Base-by-base conservation (phyloP, 2,113 vertebrate species). In the Cephalophus harveyi region DNA sequence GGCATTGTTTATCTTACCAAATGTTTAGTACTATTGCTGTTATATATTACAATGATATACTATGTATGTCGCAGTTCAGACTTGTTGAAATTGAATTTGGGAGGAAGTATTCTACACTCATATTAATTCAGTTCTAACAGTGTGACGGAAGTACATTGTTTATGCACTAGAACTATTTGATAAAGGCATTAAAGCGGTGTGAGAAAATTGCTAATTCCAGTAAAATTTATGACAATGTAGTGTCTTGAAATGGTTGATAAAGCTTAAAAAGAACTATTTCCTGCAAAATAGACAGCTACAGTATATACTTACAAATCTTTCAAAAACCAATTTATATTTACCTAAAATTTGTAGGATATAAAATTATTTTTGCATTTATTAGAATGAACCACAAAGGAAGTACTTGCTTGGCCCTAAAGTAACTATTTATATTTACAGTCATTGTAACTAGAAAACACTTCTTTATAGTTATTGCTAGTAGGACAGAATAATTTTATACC, bases 71-170 rank as follows among this genome's bases (percentile, higher is more conserved):
- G 5, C 16, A 67, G 48, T 90, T 93, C 36, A 94, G 92, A 36
- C 25, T 14, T 67, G n/a, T 87, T 96, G 89, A 74, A 95, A 94
- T 67, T 40, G 57, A 6, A 55, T 87, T 71, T 95, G 5, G 25
- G 15, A 52, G 27, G 12, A 71, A 62, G 57, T 64, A 76, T 46
- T 79, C n/a, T 30, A 95, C 19, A 17, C 52, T 95, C 82, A 91
- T 94, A 94, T 59, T 95, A 94, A 91, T 94, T 97, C 91, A 76
- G 14, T 92, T 97, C 86, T 88, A 94, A 90, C 85, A 88, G n/a
- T 78, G 59, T 59, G 23, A 85, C 64, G 14, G 60, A 16, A 93
- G 30, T 92, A 46, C 27, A 90, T 23, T 97, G 52, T 92, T 96
- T 94, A 95, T 86, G 54, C 27, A 46, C 81, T 67, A 93, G 50